Conservation (phyloP, 53 echinoderm and acorn worm genomes). For the Stichopus horrens region DNA sequence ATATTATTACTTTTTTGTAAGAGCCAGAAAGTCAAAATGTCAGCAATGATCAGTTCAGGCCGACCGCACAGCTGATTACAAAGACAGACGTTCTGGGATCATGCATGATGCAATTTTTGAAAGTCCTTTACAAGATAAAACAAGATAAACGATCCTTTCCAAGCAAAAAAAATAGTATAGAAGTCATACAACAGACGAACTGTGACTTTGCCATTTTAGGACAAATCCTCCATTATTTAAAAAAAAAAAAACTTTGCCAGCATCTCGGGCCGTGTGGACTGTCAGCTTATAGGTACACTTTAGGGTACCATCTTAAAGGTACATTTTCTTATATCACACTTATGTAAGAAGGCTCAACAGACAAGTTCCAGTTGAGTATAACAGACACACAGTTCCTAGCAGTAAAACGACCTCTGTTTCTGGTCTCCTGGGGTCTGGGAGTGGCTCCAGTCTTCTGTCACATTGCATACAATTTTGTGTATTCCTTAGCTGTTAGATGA, state of each 20-base stretch:
- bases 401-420: conserved; percentile 22
- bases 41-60: neutral
- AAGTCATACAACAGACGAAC: neutral
- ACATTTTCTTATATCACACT: neutral
- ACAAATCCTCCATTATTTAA: neutral
- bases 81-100: neutral
- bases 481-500: conserved; percentile 3
- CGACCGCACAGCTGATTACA: neutral
- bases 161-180: neutral
- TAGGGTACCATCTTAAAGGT: neutral
- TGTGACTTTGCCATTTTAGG: conserved; percentile 9
- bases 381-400: conserved; percentile 47
- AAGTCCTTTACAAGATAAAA: neutral
- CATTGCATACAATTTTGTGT: conserved; percentile 6
- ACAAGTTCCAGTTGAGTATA: conserved; percentile 20
- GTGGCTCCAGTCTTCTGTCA: conserved; percentile 22
- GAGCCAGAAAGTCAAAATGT: neutral
- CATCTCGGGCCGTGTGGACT: neutral
- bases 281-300: neutral
- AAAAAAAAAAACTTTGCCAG: neutral
- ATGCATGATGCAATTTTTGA: neutral
- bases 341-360: neutral
- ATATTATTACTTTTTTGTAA: too few relatives aligned
- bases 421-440: conserved; percentile 22
- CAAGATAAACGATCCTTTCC: neutral